Evolutionary conservation across 2,113 vertebrate species (phyloP).

Genomic region (Apodemus sylvaticus): DNA sequence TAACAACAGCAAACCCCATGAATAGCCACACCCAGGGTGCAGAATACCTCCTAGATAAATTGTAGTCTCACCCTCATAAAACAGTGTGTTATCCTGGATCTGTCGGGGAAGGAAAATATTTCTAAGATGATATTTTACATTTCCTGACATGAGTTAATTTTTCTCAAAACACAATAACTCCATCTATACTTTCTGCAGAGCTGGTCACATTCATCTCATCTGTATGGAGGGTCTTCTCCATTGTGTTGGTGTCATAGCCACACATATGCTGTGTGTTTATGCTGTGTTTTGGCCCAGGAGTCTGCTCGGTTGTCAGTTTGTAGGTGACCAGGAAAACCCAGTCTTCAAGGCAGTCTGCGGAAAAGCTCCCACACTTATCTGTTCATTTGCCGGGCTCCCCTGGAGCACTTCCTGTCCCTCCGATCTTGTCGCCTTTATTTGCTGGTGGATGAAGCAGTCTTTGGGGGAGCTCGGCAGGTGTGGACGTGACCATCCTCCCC

Average conservation of each 20-base stretch:
- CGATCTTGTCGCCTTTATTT: rapidly evolving
- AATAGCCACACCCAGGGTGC: not conserved
- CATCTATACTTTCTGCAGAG: not conserved
- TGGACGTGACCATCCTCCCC: not conserved
- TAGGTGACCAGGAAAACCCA: not conserved
- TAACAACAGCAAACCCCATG: not conserved
- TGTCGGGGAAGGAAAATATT: not conserved
- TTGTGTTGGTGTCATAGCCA: not conserved
- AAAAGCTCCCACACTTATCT: not conserved
- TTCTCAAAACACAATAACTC: not conserved
- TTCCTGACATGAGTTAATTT: not conserved
- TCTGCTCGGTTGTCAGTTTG: not conserved
- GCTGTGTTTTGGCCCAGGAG: not conserved
- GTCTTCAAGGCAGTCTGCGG: not conserved
- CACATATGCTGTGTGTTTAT: not conserved
- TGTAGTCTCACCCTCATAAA: not conserved
- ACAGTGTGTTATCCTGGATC: not conserved
- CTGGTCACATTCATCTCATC: not conserved
- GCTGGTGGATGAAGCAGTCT: not conserved
- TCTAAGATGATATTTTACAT: not conserved
- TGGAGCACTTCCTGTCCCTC: not conserved
- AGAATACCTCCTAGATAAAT: slow-evolving; percentile 18
- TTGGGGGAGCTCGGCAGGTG: not conserved
- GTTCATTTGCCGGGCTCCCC: not conserved
- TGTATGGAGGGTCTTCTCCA: not conserved